These are phyloP conservation scores for Chiloscyllium punctatum DNA, from an alignment of 2,797 vertebrate genomes.

Conservation along the genomic window DNA sequence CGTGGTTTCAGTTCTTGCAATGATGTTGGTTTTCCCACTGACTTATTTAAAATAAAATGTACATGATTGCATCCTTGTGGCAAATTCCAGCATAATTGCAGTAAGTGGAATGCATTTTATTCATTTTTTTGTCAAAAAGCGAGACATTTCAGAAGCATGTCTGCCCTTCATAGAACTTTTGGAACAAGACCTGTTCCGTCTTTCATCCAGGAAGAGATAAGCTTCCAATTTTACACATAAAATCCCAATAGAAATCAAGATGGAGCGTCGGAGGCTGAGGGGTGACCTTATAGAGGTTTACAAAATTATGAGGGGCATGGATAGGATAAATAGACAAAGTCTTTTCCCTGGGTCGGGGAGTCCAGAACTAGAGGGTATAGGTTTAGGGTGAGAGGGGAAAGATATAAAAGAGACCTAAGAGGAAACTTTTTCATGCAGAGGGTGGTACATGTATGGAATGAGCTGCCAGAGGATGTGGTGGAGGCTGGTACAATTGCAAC, in stretches of 20 bases:
- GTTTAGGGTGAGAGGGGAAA: too few species aligned
- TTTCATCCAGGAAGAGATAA: neutral
- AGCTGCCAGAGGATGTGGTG: too few species aligned
- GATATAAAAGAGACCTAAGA: too few species aligned
- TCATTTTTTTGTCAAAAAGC: neutral
- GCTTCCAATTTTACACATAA: neutral
- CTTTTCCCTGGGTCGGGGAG: too few species aligned
- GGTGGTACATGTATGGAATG: too few species aligned
- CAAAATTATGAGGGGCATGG: too few species aligned
- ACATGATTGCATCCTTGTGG: neutral
- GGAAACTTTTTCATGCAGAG: too few species aligned
- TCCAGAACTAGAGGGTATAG: too few species aligned
- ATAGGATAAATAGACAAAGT: too few species aligned
- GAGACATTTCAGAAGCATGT: neutral
- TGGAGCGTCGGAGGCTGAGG: too few species aligned
- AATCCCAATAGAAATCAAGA: neutral
- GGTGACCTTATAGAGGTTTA: too few species aligned
- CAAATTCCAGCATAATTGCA: neutral
- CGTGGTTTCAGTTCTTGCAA: neutral
- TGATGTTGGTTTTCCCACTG: neutral
- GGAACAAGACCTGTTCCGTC: neutral
- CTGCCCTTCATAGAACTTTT: slow-evolving; percentile 22
- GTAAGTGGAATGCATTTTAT: neutral
- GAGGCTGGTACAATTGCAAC: too few species aligned
- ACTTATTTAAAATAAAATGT: neutral